These are phyloP conservation scores for Herminia tarsipennalis DNA, from an alignment of 2,888 invertebrate genomes.

Conservation along the genomic window DNA sequence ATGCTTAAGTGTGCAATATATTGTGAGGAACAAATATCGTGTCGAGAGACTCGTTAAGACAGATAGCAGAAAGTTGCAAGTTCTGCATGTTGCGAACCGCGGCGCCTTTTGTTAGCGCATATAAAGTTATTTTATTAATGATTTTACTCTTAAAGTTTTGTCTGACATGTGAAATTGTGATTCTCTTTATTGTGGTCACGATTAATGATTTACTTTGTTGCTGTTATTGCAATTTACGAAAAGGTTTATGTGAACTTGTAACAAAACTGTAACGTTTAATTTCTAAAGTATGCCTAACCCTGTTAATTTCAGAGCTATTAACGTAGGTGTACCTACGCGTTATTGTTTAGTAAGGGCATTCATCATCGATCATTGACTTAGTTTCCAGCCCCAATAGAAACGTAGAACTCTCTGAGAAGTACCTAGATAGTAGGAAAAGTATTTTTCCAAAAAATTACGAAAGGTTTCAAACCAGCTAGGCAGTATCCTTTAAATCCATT, in stretches of 20 bases:
- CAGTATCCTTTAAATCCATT: neutral
- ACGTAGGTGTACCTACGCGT: too few relatives aligned
- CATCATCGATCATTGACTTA: too few relatives aligned
- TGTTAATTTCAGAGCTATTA: too few relatives aligned
- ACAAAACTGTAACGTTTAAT: too few relatives aligned
- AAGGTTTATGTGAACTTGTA: too few relatives aligned
- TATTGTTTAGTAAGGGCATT: too few relatives aligned
- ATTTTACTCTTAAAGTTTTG: conserved; percentile 19
- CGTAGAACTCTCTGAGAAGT: too few relatives aligned
- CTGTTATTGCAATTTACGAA: neutral
- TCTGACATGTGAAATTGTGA: conserved; percentile 14
- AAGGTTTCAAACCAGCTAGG: neutral
- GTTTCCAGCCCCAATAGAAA: too few relatives aligned
- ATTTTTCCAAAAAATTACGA: too few relatives aligned
- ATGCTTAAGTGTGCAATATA: conserved; percentile 75
- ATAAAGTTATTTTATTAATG: conserved; percentile 44
- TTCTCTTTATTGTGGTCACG: conserved; percentile 14
- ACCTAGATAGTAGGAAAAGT: too few relatives aligned
- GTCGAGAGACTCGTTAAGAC: conserved; percentile 71
- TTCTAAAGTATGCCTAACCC: too few relatives aligned
- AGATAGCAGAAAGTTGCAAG: conserved; percentile 63
- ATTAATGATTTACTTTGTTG: neutral
- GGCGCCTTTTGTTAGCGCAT: conserved; percentile 40
- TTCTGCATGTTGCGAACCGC: conserved; percentile 36
- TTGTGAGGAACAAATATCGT: conserved; percentile 72